Percentiles rank a stretch among this genome's conserved stretches.
phyloP scores from a whole-genome alignment of 2,797 vertebrate genomes.

The Alfaro cultratus region DNA sequence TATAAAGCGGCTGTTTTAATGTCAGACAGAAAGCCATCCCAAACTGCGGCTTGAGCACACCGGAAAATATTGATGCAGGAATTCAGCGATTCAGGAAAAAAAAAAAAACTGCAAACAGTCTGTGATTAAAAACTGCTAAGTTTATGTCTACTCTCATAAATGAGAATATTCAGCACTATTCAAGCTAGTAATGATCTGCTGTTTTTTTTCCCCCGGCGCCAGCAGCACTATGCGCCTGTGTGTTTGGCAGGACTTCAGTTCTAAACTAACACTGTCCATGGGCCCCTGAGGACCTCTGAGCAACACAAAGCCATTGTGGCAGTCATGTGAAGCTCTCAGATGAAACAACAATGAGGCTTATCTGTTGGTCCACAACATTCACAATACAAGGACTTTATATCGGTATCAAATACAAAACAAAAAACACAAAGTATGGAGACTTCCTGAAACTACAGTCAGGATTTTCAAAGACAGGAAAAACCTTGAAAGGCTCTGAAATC shows the following conservation, averaged over 20 bases:
- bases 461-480: neutral
- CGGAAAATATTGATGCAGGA: neutral
- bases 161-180: neutral
- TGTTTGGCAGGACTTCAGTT: constrained; percentile 17
- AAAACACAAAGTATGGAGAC: constrained; percentile 1
- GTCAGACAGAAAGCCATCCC: neutral
- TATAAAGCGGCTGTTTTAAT: constrained; percentile 2
- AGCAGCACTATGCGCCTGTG: constrained; percentile 29
- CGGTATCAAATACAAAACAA: neutral
- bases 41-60: neutral
- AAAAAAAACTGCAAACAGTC: neutral
- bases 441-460: neutral
- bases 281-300: constrained; percentile 40
- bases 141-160: neutral
- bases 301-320: constrained; percentile 54
- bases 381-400: constrained; percentile 32
- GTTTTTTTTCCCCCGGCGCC: constrained; percentile 18
- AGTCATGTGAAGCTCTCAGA: constrained; percentile 68
- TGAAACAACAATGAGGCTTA: constrained; percentile 59
- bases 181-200: neutral
- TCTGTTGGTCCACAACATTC: constrained; percentile 37
- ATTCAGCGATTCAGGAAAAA: neutral
- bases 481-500: neutral
- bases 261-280: constrained; percentile 35
- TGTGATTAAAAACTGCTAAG: neutral